Evolutionary conservation across 35 echinoderm and acorn worm species (phyloP), one percentile per base, ranked within the genome.

Genomic region (Acanthaster planci): DNA sequence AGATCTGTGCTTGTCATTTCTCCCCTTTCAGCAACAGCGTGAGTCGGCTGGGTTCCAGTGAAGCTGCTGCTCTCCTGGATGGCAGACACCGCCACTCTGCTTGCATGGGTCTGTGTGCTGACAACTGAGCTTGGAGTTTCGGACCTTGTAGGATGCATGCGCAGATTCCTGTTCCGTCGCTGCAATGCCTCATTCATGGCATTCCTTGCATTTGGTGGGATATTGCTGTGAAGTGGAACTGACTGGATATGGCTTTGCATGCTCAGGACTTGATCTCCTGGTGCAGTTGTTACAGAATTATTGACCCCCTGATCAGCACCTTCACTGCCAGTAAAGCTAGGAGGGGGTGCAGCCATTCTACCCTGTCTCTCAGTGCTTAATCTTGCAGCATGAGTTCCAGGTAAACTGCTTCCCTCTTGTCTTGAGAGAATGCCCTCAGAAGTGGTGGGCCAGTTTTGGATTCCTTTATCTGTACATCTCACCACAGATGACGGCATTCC

Each of bases 191-290:
- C 89, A 90, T 76, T 76, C 83, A 90, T 79, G 52, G 58, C 79
- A 26, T 59, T 52, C 80, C 81, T 88, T 80, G 79, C 56, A 44
- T 34, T 56, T 10, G 60, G n/a, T 52, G 72, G 51, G 16, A 95
- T 34, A 19, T 95, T 95, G 44, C 93, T 95, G 50, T 91, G 89
- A 18, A 95, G 85, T n/a, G 89, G 93, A 17, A 95, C 93, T 53
- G 93, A 95, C 76, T 95, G 93, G 34, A 95, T 81, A 67, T 56
- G 54, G 14, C 19, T 26, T 31, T 72, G 26, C 8, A 34, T 26
- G 64, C 30, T 72, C 8, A 27, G 64, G 34, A 23, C 8, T 7
- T 72, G 64, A 26, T 72, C 64, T 72, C 64, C 64, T 72, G 64
- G 30, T 31, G 18, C 34, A 27, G 64, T 34, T 72, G 64, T 72